A percentile compares a stretch with the other conserved stretches of the same genome.
Conservation (phyloP, 2,113 vertebrate genomes). For the Genyomyrus donnyi region DNA sequence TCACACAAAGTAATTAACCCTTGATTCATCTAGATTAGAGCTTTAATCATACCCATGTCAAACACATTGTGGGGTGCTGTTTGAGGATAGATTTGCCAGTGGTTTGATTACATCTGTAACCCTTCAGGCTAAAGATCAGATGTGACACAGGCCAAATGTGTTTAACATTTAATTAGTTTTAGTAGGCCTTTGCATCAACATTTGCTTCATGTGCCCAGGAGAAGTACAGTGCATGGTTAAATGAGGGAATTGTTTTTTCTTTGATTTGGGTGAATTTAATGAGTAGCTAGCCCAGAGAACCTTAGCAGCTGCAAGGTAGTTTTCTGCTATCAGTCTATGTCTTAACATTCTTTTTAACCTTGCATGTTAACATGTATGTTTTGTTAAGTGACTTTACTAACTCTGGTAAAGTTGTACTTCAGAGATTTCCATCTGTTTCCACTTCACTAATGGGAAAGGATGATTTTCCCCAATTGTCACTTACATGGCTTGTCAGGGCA, state of each 20-base stretch:
- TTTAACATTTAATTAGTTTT: conserved; percentile 9
- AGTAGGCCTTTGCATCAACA: neutral
- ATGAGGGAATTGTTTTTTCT: neutral
- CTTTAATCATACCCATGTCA: conserved; percentile 19
- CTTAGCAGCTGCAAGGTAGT: neutral
- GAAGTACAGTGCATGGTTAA: neutral
- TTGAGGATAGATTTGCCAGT: conserved; percentile 12
- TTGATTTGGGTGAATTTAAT: neutral
- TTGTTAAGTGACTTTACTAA: neutral
- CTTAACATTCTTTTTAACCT: too few relatives aligned
- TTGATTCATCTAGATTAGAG: conserved; percentile 21
- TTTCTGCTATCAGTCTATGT: neutral
- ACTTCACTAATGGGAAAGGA: neutral
- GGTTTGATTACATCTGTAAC: conserved; percentile 15
- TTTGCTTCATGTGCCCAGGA: neutral
- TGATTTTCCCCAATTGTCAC: neutral
- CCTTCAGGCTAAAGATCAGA: conserved; percentile 9
- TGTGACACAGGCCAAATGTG: neutral
- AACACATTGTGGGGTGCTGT: conserved; percentile 6
- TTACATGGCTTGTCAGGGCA: neutral
- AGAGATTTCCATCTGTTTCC: neutral
- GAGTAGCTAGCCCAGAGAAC: neutral
- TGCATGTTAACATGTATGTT: neutral
- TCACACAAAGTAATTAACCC: conserved; percentile 28
- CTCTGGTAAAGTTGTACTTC: neutral